Conservation (phyloP, 2,113 vertebrate species). For the Prunella himalayana region DNA sequence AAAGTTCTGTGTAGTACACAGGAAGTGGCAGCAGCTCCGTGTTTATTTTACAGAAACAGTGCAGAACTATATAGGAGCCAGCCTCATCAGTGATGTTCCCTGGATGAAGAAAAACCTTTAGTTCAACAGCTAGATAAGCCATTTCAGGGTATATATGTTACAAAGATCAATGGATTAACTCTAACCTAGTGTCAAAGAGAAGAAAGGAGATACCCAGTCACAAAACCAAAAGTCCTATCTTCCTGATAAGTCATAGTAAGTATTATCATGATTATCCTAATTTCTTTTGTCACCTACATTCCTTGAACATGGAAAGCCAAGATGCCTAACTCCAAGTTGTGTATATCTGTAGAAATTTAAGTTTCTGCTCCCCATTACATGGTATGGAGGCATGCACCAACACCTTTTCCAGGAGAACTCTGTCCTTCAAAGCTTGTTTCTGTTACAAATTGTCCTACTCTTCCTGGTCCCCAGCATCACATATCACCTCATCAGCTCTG, state of each 20-base stretch:
- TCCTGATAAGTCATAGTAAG: background rate
- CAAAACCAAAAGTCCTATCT: background rate
- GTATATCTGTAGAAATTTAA: background rate
- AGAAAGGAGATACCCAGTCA: background rate
- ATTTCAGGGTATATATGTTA: background rate
- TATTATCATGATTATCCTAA: background rate
- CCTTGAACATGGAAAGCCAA: background rate
- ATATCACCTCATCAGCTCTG: background rate
- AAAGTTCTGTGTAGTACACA: background rate
- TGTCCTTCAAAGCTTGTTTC: background rate
- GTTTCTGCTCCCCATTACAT: background rate
- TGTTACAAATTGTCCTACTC: background rate
- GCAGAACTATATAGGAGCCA: background rate
- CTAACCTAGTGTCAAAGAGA: background rate
- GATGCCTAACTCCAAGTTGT: background rate
- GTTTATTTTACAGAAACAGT: background rate
- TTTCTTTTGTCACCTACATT: background rate
- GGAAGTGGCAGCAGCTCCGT: background rate
- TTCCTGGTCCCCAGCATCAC: background rate
- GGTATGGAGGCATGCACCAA: rapidly evolving
- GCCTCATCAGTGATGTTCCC: background rate
- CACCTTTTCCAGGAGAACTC: background rate
- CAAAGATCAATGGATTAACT: background rate
- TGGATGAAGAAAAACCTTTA: background rate
- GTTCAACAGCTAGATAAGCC: background rate